Evolutionary conservation across 2,113 vertebrate species (phyloP).

Genomic region (Henicopernis longicauda): DNA sequence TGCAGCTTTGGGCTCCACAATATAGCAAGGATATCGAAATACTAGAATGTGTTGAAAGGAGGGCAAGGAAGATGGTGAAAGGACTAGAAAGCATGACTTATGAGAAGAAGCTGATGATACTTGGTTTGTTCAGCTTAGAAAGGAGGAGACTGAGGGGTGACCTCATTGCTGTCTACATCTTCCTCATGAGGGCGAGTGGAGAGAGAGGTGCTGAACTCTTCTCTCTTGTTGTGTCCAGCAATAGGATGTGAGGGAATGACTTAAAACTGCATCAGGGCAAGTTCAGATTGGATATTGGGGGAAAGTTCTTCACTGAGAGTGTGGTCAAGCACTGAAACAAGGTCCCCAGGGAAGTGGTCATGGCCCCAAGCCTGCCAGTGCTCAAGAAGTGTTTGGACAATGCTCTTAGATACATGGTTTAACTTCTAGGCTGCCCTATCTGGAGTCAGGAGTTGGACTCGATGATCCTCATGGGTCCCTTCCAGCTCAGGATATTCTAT

Average conservation of each 20-base stretch:
- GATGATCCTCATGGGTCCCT: rapidly evolving
- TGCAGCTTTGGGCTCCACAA: background rate
- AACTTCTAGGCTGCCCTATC: background rate
- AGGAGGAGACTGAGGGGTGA: background rate
- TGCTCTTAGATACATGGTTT: background rate
- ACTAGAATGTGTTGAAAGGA: background rate
- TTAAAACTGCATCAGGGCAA: background rate
- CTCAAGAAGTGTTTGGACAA: background rate
- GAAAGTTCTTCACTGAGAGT: background rate
- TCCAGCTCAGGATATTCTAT: background rate
- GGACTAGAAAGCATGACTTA: background rate
- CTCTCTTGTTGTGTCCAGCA: background rate
- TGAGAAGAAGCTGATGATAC: background rate
- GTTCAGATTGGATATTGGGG: background rate
- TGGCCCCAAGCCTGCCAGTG: background rate
- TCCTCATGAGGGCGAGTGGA: background rate
- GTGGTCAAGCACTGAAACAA: background rate
- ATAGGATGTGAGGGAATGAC: background rate
- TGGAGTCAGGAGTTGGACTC: background rate
- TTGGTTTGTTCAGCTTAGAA: background rate
- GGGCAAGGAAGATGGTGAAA: background rate
- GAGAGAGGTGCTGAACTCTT: background rate
- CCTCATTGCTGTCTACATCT: background rate
- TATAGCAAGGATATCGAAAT: background rate
- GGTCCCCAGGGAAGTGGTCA: background rate